Conservation (phyloP, 2,797 vertebrate species). For the Emys orbicularis region DNA sequence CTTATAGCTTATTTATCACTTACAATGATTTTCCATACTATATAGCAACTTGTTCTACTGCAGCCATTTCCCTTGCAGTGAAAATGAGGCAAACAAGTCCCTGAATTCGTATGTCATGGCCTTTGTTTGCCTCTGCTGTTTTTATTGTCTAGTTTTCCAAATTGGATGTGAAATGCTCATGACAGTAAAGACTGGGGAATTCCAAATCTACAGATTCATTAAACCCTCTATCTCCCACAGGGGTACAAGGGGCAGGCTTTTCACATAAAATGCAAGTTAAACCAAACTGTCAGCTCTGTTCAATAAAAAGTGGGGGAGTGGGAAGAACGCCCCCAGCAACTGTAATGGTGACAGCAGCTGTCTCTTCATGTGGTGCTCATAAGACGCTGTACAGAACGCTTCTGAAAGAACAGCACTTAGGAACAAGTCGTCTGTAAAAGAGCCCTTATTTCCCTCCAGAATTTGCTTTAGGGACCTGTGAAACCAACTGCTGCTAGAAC, state of each 20-base stretch:
- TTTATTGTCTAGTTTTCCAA: not conserved
- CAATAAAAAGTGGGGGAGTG: not conserved
- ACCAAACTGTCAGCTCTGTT: conserved; percentile 27
- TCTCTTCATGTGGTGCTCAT: not conserved
- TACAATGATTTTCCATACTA: not conserved
- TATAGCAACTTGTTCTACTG: not conserved
- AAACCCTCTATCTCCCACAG: not conserved
- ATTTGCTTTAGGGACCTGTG: not conserved
- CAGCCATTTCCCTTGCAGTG: not conserved
- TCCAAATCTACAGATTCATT: conserved; percentile 20
- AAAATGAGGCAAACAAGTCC: not conserved
- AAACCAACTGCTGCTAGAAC: not conserved
- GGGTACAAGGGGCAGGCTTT: not conserved
- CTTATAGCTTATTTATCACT: not conserved
- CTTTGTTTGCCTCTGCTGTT: conserved; percentile 8
- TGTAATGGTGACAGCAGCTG: not conserved
- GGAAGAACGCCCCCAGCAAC: not conserved
- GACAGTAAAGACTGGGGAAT: not conserved
- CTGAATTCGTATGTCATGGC: not conserved
- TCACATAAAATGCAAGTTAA: conserved; percentile 29
- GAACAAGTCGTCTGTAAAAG: not conserved
- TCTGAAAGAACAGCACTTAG: not conserved
- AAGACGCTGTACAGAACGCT: not conserved
- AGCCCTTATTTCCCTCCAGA: not conserved
- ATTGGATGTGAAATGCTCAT: not conserved